phyloP scores from a whole-genome alignment of 2,797 vertebrate species.

The Gymnothorax reevesii region DNA sequence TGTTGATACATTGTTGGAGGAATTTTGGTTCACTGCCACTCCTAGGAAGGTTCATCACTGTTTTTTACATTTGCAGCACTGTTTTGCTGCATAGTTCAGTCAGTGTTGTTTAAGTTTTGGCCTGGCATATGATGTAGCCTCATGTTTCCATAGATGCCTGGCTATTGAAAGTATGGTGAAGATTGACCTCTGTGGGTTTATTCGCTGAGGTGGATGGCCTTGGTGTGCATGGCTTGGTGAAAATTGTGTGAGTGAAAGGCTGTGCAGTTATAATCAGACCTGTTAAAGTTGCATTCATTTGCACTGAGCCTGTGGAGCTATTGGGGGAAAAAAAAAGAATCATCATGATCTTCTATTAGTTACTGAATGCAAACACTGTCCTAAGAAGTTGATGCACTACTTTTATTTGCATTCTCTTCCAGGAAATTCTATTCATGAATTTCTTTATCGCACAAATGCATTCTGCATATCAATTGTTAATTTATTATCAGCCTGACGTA shows the following conservation, averaged over 20 bases:
- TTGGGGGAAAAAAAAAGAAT: neutral
- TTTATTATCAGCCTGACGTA: neutral
- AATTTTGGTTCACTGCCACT: too few relatives aligned
- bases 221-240: neutral
- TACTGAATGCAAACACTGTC: neutral
- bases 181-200: neutral
- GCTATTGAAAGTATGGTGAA: conserved; percentile 55
- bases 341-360: neutral
- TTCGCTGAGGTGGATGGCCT: neutral
- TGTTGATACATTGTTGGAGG: too few relatives aligned
- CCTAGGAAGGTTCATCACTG: too few relatives aligned
- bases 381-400: neutral
- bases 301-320: neutral
- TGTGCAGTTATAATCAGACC: neutral
- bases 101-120: conserved; percentile 52
- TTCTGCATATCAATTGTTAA: neutral
- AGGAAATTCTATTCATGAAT: neutral
- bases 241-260: conserved; percentile 6
- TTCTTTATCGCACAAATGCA: neutral
- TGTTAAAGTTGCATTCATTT: neutral
- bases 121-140: conserved; percentile 73
- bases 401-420: neutral
- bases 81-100: too few relatives aligned
- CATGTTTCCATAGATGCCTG: conserved; percentile 73
- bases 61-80: too few relatives aligned